These are phyloP conservation scores for Seriola quinqueradiata DNA, from an alignment of 2,113 vertebrate species.

Conservation along the genomic window DNA sequence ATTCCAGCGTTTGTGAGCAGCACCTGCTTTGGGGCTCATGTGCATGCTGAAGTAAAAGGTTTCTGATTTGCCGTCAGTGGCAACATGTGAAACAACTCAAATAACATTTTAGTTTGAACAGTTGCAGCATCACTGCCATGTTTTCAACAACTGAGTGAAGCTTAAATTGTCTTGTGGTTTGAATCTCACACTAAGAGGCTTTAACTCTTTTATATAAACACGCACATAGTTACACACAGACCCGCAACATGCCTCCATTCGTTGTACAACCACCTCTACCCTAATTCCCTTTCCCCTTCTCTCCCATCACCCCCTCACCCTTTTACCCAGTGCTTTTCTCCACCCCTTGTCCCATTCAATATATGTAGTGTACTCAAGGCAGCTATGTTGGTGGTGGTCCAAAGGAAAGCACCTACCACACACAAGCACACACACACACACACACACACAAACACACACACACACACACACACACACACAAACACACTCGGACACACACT, in stretches of 20 bases:
- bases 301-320: conserved; percentile 34
- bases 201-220: conserved; percentile 8
- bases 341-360: conserved; percentile 60
- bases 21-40: conserved; percentile 15
- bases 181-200: conserved; percentile 13
- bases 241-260: neutral
- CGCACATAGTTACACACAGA: neutral
- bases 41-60: conserved; percentile 6
- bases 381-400: conserved; percentile 55
- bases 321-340: conserved; percentile 45
- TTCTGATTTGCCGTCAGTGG: neutral
- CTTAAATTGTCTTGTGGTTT: conserved; percentile 28
- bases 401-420: conserved; percentile 66
- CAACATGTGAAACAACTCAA: conserved; percentile 11
- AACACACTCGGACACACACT: conserved; percentile 26
- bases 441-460: conserved; percentile 33
- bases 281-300: conserved; percentile 22
- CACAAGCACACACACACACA: conserved; percentile 44
- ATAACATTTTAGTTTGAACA: neutral
- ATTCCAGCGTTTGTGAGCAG: conserved; percentile 30
- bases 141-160: conserved; percentile 26
- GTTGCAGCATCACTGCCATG: neutral
- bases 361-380: conserved; percentile 28
- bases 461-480: conserved; percentile 22
- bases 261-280: conserved; percentile 9